Evolutionary conservation across 1,140 invertebrate species (phyloP).

Genomic region (Drosophila watanabei): DNA sequence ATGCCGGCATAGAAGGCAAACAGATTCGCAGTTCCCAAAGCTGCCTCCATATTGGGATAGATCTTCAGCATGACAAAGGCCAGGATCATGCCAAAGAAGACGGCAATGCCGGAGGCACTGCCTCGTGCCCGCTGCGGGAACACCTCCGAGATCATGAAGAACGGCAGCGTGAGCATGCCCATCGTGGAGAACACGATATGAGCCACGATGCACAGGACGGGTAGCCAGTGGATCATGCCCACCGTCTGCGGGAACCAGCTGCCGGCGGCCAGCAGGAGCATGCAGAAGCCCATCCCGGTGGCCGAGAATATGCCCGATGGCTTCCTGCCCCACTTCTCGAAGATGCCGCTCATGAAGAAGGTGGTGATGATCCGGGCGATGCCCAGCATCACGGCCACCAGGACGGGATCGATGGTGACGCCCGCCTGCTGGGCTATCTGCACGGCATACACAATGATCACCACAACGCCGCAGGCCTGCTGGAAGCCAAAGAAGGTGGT

Average conservation of each 20-base stretch:
- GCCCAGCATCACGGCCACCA: constrained; percentile 88
- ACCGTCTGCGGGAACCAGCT: constrained; percentile 80
- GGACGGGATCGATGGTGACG: constrained; percentile 87
- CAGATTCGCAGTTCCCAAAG: constrained; percentile 88
- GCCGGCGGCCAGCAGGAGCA: constrained; percentile 86
- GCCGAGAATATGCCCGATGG: constrained; percentile 88
- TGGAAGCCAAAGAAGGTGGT: constrained; percentile 91
- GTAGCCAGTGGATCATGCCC: constrained; percentile 69
- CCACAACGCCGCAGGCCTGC: constrained; percentile 92
- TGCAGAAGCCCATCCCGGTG: constrained; percentile 88
- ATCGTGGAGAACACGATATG: constrained; percentile 89
- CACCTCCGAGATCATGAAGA: constrained; percentile 92
- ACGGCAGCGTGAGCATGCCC: constrained; percentile 89
- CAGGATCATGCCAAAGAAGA: constrained; percentile 89
- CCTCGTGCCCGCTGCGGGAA: constrained; percentile 90
- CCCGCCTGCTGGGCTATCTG: constrained; percentile 88
- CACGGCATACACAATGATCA: constrained; percentile 91
- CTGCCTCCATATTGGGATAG: constrained; percentile 88
- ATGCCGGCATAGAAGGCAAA: constrained; percentile 91
- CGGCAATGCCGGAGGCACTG: constrained; percentile 89
- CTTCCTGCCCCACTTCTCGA: constrained; percentile 87
- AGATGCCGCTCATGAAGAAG: constrained; percentile 87
- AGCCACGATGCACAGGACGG: constrained; percentile 87
- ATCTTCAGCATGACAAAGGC: constrained; percentile 91
- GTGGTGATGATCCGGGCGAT: constrained; percentile 87